Percentiles rank a stretch among this genome's conserved stretches.
phyloP scores from a whole-genome alignment of 2,797 vertebrate genomes.

The Cossypha caffra region DNA sequence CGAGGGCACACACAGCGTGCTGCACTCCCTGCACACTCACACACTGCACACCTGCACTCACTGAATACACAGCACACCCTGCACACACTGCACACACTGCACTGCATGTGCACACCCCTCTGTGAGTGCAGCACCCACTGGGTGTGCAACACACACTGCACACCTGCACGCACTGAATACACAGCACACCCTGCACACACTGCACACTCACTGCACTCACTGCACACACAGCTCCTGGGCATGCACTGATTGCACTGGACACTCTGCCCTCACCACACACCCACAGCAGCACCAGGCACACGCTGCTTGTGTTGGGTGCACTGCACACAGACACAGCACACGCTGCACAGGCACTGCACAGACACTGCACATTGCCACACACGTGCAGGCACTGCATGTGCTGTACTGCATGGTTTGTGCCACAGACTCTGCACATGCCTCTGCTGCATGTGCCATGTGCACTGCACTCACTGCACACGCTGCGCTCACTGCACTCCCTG shows the following conservation, averaged over 20 bases:
- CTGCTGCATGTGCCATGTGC: not conserved
- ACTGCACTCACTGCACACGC: not conserved
- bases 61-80: too few relatives aligned
- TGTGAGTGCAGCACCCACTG: not conserved
- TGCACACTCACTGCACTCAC: too few relatives aligned
- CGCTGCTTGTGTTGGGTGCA: rapidly evolving
- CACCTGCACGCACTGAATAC: too few relatives aligned
- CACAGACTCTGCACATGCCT: rapidly evolving
- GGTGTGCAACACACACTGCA: not conserved
- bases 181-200: too few relatives aligned
- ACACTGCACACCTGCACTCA: too few relatives aligned
- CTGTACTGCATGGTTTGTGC: not conserved
- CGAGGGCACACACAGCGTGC: rapidly evolving
- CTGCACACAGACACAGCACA: not conserved
- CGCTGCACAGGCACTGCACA: not conserved
- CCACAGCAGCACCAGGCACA: not conserved
- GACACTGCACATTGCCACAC: not conserved
- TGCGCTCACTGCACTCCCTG: rapidly evolving
- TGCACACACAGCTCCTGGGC: too few relatives aligned
- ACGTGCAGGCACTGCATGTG: rapidly evolving
- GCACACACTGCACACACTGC: too few relatives aligned
- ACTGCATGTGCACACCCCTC: not conserved
- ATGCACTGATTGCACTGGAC: not conserved
- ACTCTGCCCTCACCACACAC: not conserved
- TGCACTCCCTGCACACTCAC: not conserved